Percentiles rank a stretch among this genome's conserved stretches.
Evolutionary conservation across 2,797 vertebrate species (phyloP).

Genomic region (Iguana delicatissima): DNA sequence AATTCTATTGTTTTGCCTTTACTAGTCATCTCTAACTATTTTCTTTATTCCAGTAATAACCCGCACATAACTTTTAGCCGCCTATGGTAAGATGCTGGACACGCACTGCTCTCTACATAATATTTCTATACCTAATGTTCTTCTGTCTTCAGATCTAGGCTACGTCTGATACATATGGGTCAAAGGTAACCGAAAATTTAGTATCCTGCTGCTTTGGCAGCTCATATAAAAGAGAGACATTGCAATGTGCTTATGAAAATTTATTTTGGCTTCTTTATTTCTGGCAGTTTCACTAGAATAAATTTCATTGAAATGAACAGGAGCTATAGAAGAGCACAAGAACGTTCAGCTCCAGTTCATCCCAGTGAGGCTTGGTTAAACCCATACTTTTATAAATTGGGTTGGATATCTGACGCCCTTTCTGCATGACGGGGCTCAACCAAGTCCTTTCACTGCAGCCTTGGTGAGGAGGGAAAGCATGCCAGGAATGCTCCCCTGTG

Average conservation of each 20-base stretch:
- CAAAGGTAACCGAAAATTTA: background rate
- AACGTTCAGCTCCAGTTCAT: background rate
- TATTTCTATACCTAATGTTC: background rate
- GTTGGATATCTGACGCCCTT: too few species aligned
- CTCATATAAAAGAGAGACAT: background rate
- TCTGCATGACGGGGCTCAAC: too few species aligned
- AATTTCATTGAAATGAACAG: background rate
- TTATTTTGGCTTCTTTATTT: background rate
- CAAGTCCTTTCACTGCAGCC: too few species aligned
- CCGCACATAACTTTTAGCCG: constrained; percentile 13
- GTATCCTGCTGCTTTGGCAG: background rate
- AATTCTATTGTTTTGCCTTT: background rate
- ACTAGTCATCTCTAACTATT: background rate
- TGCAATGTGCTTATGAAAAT: background rate
- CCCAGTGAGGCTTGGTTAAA: background rate
- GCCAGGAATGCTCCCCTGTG: too few species aligned
- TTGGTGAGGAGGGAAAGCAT: too few species aligned
- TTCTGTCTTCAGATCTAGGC: background rate
- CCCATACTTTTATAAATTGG: background rate
- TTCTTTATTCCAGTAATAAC: constrained; percentile 10
- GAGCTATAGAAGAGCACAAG: background rate
- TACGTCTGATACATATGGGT: constrained; percentile 11
- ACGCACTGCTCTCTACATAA: background rate
- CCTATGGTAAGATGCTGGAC: background rate
- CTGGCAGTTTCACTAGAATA: background rate